These are phyloP conservation scores for Vireo griseus DNA, from an alignment of 2,797 vertebrate genomes.

Conservation along the genomic window DNA sequence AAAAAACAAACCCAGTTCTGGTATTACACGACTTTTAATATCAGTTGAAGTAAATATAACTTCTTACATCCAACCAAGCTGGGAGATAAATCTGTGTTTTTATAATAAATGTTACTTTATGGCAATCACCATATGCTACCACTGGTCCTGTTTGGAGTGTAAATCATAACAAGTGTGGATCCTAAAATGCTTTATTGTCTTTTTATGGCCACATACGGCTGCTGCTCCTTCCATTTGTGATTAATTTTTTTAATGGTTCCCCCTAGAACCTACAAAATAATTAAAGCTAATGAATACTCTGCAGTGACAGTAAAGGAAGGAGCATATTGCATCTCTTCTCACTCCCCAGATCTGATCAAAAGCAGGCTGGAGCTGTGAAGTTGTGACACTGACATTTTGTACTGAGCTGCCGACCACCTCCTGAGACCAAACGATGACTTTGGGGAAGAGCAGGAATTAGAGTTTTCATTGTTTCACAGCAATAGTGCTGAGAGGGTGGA, in stretches of 20 bases:
- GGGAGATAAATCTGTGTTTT: conserved; percentile 26
- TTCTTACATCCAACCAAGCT: background rate
- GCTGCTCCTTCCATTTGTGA: conserved; percentile 43
- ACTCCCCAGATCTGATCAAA: conserved; percentile 36
- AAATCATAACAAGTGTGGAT: conserved; percentile 57
- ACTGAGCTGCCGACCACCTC: conserved; percentile 32
- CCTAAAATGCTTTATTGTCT: conserved; percentile 48
- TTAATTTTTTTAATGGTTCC: conserved; percentile 68
- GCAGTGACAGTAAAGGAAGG: background rate
- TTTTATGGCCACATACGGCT: conserved; percentile 51
- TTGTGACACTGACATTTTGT: background rate
- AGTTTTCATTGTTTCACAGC: background rate
- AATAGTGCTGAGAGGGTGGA: background rate
- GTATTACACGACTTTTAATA: background rate
- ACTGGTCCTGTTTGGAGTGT: conserved; percentile 38
- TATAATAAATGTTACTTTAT: conserved; percentile 25
- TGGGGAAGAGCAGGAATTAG: conserved; percentile 16
- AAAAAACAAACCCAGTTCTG: background rate
- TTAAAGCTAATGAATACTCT: conserved; percentile 67
- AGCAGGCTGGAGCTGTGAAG: conserved; percentile 6
- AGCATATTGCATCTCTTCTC: conserved; percentile 23
- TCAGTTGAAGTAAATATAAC: background rate
- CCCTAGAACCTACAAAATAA: conserved; percentile 68
- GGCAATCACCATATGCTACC: conserved; percentile 37
- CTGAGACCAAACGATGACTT: conserved; percentile 25